Base-by-base conservation (phyloP, 64 coral and sea anemone species). In the Montipora capricornis region DNA sequence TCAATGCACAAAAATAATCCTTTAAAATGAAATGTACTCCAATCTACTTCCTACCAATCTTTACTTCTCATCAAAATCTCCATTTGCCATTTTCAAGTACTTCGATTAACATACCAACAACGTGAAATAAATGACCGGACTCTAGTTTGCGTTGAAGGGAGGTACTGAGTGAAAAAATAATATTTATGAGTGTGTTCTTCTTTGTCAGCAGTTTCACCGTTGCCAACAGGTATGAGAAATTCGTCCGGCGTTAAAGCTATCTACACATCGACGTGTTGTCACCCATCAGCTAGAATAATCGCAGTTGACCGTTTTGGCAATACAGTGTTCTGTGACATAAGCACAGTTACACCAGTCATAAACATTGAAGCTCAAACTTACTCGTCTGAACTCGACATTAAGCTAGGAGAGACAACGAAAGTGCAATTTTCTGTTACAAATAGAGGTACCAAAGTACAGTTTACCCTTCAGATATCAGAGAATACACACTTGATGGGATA, bases 351-450 rank as follows among this genome's bases (percentile, higher is more conserved):
- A 50, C 82, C 15, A 71, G 46, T 85, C 9, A 49, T 85, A 49
- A 85, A 85, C 44, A 85, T 85, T 49, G 8, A 70, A 85, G 44
- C 82, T 49, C 6, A 48, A 1, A 85, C 66, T 1, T 49, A 70
- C 45, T 85, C 44, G 15, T 20, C 37, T 37, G 59, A 85, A 85
- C 44, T 85, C 17, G 46, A 85, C 5, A 24, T 85, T 62, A 4
- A 8, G 14, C 45, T 71, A 20, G 44, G 44, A 70, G 17, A 70
- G 47, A 85, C 37, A 6, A 47, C 82, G 4, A 85, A 71, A 45
- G 15, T 85, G 69, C 61, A 71, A 66, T 73, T 85, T 49, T 47
- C 67, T n/a, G 64, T 85, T 5, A 85, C 16, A 71, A 85, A 85
- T 49, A 7, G 69, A 20, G 82, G 82, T 20, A 85, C 62, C 12